Evolutionary conservation across 2,113 vertebrate species (phyloP).

Genomic region (Nettapus auritus): DNA sequence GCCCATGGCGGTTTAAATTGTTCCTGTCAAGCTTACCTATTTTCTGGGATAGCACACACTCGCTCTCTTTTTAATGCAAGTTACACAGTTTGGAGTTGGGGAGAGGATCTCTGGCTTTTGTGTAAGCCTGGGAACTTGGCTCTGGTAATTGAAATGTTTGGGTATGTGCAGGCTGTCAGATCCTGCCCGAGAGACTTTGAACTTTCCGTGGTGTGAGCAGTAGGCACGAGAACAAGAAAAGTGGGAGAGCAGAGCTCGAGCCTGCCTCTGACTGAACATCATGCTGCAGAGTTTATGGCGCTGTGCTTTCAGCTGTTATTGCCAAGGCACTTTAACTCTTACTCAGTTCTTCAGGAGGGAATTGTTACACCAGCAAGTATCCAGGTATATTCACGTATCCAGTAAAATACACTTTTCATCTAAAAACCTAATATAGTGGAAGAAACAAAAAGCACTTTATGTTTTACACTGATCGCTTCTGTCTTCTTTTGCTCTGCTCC

Average conservation of each 20-base stretch:
- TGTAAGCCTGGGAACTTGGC: conserved; percentile 14
- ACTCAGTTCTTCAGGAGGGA: neutral
- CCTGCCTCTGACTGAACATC: neutral
- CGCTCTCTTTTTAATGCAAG: neutral
- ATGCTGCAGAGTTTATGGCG: neutral
- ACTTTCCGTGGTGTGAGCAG: neutral
- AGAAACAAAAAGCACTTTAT: neutral
- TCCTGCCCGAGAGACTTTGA: neutral
- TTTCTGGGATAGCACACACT: conserved; percentile 23
- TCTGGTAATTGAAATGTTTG: neutral
- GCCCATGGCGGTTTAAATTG: conserved; percentile 57
- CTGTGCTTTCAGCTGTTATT: neutral
- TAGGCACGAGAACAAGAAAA: neutral
- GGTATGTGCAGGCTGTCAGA: neutral
- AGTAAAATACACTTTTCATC: neutral
- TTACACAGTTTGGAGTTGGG: neutral
- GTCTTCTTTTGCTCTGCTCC: neutral
- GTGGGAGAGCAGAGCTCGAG: neutral
- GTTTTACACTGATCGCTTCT: neutral
- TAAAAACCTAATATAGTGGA: neutral
- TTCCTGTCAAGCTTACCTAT: conserved; percentile 59
- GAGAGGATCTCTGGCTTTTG: neutral
- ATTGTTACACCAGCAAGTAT: neutral
- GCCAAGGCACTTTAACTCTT: neutral
- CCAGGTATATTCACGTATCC: neutral